Percentiles rank a stretch among this genome's conserved stretches.
Evolutionary conservation across 2,797 vertebrate genomes (phyloP).

Genomic region (Lophotriccus pileatus): DNA sequence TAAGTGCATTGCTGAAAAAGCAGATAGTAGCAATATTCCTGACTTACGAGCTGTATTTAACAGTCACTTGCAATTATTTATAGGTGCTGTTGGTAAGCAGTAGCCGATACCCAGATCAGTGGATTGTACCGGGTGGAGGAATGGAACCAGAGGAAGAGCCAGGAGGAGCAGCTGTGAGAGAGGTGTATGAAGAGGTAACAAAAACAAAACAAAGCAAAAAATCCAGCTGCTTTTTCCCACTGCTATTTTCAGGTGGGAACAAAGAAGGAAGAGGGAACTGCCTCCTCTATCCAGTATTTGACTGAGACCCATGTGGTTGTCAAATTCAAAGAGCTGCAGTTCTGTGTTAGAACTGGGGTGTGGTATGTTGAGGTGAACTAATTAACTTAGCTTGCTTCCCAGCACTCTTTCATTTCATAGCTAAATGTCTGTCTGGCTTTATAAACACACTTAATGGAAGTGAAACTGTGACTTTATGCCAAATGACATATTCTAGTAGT

Average conservation of each 20-base stretch:
- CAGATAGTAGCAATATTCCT: not conserved
- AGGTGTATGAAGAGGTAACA: constrained; percentile 96
- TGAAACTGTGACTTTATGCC: not conserved
- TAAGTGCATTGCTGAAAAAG: not conserved
- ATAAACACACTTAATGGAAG: not conserved
- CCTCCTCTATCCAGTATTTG: not conserved
- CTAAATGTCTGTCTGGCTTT: not conserved
- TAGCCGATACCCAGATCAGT: constrained; percentile 96
- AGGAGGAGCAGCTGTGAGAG: constrained; percentile 90
- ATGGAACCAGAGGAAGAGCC: constrained; percentile 99
- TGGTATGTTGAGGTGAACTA: not conserved
- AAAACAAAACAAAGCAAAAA: not conserved
- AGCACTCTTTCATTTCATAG: not conserved
- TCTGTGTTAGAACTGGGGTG: not conserved
- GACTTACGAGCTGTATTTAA: not conserved
- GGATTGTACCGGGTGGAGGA: constrained; percentile 97
- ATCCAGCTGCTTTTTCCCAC: not conserved
- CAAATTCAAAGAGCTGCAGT: not conserved
- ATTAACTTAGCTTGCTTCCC: not conserved
- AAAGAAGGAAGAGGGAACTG: not conserved
- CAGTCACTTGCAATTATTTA: constrained; percentile 16
- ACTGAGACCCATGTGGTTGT: not conserved
- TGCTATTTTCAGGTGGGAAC: not conserved
- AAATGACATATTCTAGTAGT: not conserved
- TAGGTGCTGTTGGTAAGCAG: constrained; percentile 96